Evolutionary conservation across 1,140 invertebrate genomes (phyloP).

Genomic region (Bombus waltoni): DNA sequence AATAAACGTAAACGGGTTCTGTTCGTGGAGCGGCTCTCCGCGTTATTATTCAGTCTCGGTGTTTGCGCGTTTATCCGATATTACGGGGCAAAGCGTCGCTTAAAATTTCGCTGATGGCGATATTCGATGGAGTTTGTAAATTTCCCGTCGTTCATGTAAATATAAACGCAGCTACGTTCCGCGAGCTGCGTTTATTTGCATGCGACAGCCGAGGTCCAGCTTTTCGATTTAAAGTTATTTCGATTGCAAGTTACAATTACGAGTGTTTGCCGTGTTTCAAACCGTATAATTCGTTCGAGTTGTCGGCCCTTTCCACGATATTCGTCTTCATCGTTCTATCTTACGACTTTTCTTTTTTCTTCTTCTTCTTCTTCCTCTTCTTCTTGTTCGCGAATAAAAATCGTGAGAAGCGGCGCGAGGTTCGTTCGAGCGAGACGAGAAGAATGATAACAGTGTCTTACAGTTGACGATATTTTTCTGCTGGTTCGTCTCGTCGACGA

Average conservation of each 20-base stretch:
- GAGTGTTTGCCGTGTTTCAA: not conserved
- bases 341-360: too few relatives aligned
- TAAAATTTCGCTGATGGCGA: slow-evolving; percentile 26
- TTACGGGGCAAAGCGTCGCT: not conserved
- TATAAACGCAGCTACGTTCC: not conserved
- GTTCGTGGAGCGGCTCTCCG: not conserved
- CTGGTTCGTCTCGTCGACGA: not conserved
- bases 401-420: not conserved
- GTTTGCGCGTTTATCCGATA: not conserved
- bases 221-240: not conserved
- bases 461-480: not conserved
- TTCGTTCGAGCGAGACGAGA: not conserved
- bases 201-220: not conserved
- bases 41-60: slow-evolving; percentile 4
- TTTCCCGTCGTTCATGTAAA: not conserved
- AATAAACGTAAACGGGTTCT: too few relatives aligned
- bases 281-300: not conserved
- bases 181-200: slow-evolving; percentile 19
- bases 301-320: not conserved
- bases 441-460: not conserved
- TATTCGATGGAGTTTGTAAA: slow-evolving; percentile 18
- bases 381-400: not conserved
- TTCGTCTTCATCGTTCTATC: too few relatives aligned
- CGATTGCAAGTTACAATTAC: slow-evolving; percentile 10
- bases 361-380: not conserved